Percentiles rank a stretch among this genome's conserved stretches.
Evolutionary conservation across 92 coral and sea anemone species (phyloP).

Genomic region (Siderastrea siderea): DNA sequence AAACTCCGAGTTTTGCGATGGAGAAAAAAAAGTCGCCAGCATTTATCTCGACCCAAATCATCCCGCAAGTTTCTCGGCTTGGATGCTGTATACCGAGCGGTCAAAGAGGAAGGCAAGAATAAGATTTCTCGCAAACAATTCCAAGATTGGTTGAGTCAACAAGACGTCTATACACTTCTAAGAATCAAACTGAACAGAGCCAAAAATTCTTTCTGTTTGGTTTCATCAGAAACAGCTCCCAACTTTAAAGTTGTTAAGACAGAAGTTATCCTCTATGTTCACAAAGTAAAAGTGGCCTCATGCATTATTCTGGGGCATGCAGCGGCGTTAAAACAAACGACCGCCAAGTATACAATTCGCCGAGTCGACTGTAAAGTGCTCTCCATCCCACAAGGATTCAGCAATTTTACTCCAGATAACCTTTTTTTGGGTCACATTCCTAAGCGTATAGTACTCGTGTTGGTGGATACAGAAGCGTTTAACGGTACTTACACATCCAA

Average conservation of each 20-base stretch:
- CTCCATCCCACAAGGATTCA: conserved; percentile 58
- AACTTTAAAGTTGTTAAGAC: conserved; percentile 66
- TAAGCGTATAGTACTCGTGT: conserved; percentile 59
- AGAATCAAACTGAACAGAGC: conserved; percentile 71
- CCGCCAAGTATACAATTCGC: conserved; percentile 81
- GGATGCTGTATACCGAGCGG: conserved; percentile 64
- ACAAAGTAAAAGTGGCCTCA: conserved; percentile 69
- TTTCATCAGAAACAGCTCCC: conserved; percentile 58
- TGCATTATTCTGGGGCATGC: conserved; percentile 66
- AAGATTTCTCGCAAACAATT: conserved; percentile 41
- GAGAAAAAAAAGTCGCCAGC: too few relatives aligned
- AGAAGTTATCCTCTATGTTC: conserved; percentile 72
- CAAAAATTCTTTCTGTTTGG: conserved; percentile 70
- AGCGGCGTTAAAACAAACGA: conserved; percentile 49
- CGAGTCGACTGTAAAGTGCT: conserved; percentile 68
- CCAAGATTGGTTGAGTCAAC: conserved; percentile 48
- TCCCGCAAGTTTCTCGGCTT: conserved; percentile 52
- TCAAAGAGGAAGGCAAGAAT: conserved; percentile 57
- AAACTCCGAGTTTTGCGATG: conserved; percentile 5
- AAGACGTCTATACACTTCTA: conserved; percentile 31
- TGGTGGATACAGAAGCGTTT: conserved; percentile 75
- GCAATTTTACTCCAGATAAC: conserved; percentile 66
- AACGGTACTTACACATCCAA: conserved; percentile 67
- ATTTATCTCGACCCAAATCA: neutral
- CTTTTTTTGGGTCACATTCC: conserved; percentile 71